Base-by-base conservation (phyloP, 64 coral and sea anemone genomes). In the Pocillopora verrucosa region DNA sequence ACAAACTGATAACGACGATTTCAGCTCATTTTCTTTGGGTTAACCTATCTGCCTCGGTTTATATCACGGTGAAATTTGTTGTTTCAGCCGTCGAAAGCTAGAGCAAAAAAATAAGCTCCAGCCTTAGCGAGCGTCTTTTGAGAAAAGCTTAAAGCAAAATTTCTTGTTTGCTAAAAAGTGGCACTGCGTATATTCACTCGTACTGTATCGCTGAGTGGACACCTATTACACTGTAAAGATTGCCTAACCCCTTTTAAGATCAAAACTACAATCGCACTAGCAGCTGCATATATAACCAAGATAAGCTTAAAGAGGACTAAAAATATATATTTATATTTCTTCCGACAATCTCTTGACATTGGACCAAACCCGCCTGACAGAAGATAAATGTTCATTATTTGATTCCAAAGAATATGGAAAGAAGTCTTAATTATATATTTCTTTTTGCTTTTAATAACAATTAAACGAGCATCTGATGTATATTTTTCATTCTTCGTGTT, bases 261-360 rank as follows among this genome's bases (percentile, higher is more conserved):
- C 35, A 36, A 19, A 16, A 25, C 25, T 14, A 10, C 1, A 36
- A 34, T 38, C 79, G 17, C 11, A 5, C 14, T 14, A 60, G 15
- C 79, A 63, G 79, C 59, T 81, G 79, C 34, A 63, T 63, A 36
- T 64, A 81, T n/a, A 69, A 20, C 38, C 41, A 51, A 51, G 41
- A 22, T 17, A 14, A 15, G 16, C 19, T 77, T 16, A 77, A 77
- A 56, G 75, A 20, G 56, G 56, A 77, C 16, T 20, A 73, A 22
- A 9, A 30, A 73, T 56, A 9, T 56, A 9, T 77, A 76, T 77
- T 19, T 51, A 36, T 38, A 14, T 56, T 56, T 77, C 38, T 77
- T 77, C 75, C 75, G 75, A 77, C 75, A 77, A 5, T 22, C 15
- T 56, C 4, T 20, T 77, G 75, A 56, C 75, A 77, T 77, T 77